Base-by-base conservation (phyloP, 92 coral and sea anemone species). In the Palythoa grandis region DNA sequence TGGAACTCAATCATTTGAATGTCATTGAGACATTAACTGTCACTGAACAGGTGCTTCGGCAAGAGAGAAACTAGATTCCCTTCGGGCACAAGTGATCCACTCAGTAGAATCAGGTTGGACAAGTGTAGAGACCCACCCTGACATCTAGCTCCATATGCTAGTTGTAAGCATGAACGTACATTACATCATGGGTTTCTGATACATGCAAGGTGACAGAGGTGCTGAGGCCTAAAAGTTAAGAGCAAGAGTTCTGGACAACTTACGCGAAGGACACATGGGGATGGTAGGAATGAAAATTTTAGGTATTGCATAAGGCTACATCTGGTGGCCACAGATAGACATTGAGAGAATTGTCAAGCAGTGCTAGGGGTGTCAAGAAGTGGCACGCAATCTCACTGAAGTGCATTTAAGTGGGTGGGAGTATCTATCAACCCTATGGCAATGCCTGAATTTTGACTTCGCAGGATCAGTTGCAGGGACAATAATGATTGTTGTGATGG, bases 391-490 rank as follows among this genome's bases (percentile, higher is more conserved):
- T 24, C 7, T 11, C 38, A 11, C 71, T 24, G n/a, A 66, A 24
- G 71, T 11, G 2, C 71, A 24, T 10, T 24, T 66, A 29, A 24
- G n/a, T 24, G n/a, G 29, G 71, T 66, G 71, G 71, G 29, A 66
- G 71, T 66, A 66, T 24, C 71, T 29, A 24, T 20, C 71, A 16
- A 20, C 16, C 6, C 71, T 29, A 24, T 66, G 71, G 71, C 73
- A 68, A 35, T 40, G 73, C 12, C 73, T 68, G 16, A 40, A 68
- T 68, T 2, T 24, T 2, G 40, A 68, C 82, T 80, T 87, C 43
- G 90, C 82, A 14, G 90, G 90, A 7, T 83, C 87, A 11, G 24
- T 87, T 40, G 79, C 82, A 37, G 87, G 87, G 15, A 78, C 58
- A 65, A 87, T 87, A 87, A 17, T 82, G 15, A 35, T 87, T 23